Evolutionary conservation across 2,797 vertebrate genomes (phyloP), one percentile per base, ranked within the genome.

Genomic region (Gastrophryne carolinensis): DNA sequence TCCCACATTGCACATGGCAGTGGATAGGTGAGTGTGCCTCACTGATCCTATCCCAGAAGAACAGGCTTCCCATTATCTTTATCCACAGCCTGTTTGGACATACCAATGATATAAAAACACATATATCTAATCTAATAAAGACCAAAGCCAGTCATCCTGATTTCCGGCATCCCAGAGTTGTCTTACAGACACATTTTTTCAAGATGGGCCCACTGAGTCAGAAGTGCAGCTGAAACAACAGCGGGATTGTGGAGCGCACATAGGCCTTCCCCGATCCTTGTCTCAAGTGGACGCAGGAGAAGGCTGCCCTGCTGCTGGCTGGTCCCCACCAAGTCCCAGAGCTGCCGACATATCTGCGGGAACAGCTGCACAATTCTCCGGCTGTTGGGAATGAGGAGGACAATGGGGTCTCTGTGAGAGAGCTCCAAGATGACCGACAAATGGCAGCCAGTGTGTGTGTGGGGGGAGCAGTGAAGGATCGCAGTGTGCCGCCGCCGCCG

Each of bases 331-430:
- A 23, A 39, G 66, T 73, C 81, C 82, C 78, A 70, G 80, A 8
- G 21, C 52, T 67, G 57, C 63, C 75, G 78, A 62, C 83, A 84
- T 80, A 79, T 81, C 35, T 2, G 8, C 1, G 79, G 81, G 79
- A 82, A 84, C 87, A 82, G 81, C 26, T 1, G 73, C 80, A 39
- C 0, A 21, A 15, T 83, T 64, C 0, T 1, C 24, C 24, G 19
- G n/a, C 47, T 47, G 75, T 52, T 75, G 81, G 80, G 71, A 80
- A 81, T 0, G 3, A 79, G 54, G 15, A 69, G 30, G 30, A 92
- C 90, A 92, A 90, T 83, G 84, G 56, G 41, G 7, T 0, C 32
- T 87, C 89, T 92, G 88, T 1, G 2, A 81, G 82, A 83, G 82
- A 76, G 21, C 56, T 57, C 78, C 12, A 6, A 79, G 81, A 83